Evolutionary conservation across 1,140 invertebrate species (phyloP).

Genomic region (Tribolium castaneum): DNA sequence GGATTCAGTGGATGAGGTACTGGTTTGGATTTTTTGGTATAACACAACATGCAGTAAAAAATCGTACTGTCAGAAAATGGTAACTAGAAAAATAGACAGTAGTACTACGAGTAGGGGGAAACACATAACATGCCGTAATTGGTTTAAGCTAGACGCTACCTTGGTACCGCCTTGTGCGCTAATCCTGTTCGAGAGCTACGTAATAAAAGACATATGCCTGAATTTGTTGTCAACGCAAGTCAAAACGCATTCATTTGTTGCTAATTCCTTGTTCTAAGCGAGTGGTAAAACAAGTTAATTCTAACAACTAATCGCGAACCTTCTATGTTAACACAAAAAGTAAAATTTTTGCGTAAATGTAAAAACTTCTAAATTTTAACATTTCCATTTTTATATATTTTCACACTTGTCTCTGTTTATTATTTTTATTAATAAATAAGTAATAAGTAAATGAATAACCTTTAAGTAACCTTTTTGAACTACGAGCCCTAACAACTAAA

Average conservation of each 20-base stretch:
- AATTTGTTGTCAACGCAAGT: background rate
- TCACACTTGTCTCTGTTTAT: too few species aligned
- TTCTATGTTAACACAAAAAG: too few species aligned
- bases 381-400: too few species aligned
- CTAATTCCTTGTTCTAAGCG: constrained; percentile 7
- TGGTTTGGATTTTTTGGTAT: background rate
- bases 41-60: constrained; percentile 1
- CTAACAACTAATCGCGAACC: too few species aligned
- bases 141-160: constrained; percentile 51
- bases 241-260: constrained; percentile 14
- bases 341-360: too few species aligned
- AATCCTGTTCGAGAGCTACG: constrained; percentile 58
- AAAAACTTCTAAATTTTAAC: too few species aligned
- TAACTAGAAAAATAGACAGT: background rate
- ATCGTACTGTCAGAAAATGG: background rate
- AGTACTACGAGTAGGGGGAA: background rate
- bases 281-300: background rate
- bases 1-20: constrained; percentile 48
- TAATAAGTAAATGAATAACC: too few species aligned
- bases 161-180: constrained; percentile 54
- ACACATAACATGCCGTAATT: constrained; percentile 35
- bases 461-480: too few species aligned
- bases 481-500: too few species aligned
- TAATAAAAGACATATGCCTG: constrained; percentile 24
- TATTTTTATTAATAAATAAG: too few species aligned